Conservation (phyloP, 2,797 vertebrate genomes). For the Oryzias sinensis region DNA sequence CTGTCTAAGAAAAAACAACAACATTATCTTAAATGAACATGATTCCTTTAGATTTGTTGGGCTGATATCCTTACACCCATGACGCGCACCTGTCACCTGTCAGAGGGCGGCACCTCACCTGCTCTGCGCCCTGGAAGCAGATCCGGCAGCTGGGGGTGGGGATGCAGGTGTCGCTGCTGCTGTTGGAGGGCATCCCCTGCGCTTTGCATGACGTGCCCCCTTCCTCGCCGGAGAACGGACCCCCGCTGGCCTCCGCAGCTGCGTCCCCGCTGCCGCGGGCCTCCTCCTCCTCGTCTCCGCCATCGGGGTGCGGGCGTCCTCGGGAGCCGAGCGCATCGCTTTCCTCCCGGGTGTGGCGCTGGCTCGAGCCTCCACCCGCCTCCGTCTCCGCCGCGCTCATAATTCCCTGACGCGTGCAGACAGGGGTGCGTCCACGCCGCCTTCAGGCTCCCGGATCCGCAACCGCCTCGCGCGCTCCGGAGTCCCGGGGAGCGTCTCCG, state of each 20-base stretch:
- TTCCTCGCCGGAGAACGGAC: constrained; percentile 36
- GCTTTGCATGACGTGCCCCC: constrained; percentile 50
- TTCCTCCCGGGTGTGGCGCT: constrained; percentile 56
- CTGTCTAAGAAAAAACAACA: too few species aligned
- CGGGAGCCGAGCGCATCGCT: constrained; percentile 35
- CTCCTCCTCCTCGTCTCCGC: constrained; percentile 15
- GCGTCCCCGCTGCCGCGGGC: not conserved
- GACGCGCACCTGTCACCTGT: not conserved
- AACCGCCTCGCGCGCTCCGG: constrained; percentile 46
- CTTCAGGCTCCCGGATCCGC: constrained; percentile 33
- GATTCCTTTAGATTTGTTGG: too few species aligned
- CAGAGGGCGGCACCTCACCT: constrained; percentile 68
- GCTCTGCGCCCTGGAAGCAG: constrained; percentile 92
- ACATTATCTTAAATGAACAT: too few species aligned
- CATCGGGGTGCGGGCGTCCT: constrained; percentile 46
- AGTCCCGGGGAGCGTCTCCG: constrained; percentile 45
- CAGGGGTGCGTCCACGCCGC: constrained; percentile 21
- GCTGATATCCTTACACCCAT: not conserved
- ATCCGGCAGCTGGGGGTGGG: constrained; percentile 90
- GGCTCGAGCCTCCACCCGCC: constrained; percentile 42
- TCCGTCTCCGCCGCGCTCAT: constrained; percentile 68
- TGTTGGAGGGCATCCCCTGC: constrained; percentile 77
- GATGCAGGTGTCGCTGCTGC: constrained; percentile 85
- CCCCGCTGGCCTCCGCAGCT: not conserved
- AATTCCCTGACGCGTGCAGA: constrained; percentile 32